A percentile compares a stretch with the other conserved stretches of the same genome.
Conservation (phyloP, 2,797 vertebrate genomes). For the Vireo griseus region DNA sequence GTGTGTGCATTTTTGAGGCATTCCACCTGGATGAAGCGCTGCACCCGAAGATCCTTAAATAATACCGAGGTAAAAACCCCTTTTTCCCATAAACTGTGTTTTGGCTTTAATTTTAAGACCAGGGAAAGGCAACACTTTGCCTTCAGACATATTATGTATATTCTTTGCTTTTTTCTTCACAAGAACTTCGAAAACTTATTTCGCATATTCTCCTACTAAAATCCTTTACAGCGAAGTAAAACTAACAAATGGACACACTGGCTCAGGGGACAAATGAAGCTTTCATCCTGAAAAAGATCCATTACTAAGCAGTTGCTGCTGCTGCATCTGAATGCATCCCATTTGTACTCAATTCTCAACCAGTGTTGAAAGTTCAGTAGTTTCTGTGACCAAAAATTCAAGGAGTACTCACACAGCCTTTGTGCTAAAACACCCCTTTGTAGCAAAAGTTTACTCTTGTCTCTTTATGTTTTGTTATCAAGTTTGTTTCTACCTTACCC, state of each 20-base stretch:
- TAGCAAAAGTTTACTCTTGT: background rate
- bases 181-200: background rate
- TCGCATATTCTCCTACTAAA: background rate
- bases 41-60: too few relatives aligned
- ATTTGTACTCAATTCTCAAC: background rate
- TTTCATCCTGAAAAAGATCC: background rate
- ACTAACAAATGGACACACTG: background rate
- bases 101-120: too few relatives aligned
- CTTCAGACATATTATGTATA: background rate
- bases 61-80: too few relatives aligned
- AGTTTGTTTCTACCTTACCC: background rate
- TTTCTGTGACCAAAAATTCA: background rate
- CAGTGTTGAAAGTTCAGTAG: background rate
- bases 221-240: background rate
- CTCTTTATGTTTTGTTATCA: background rate
- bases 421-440: background rate
- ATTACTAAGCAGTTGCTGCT: background rate
- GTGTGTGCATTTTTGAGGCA: too few relatives aligned
- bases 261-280: background rate
- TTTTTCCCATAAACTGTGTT: too few relatives aligned
- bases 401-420: background rate
- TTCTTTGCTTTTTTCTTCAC: background rate
- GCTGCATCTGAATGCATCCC: background rate
- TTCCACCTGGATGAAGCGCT: too few relatives aligned
- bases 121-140: background rate